Evolutionary conservation across 2,797 vertebrate genomes (phyloP), one percentile per base, ranked within the genome.

Genomic region (Pantherophis alleghaniensis): DNA sequence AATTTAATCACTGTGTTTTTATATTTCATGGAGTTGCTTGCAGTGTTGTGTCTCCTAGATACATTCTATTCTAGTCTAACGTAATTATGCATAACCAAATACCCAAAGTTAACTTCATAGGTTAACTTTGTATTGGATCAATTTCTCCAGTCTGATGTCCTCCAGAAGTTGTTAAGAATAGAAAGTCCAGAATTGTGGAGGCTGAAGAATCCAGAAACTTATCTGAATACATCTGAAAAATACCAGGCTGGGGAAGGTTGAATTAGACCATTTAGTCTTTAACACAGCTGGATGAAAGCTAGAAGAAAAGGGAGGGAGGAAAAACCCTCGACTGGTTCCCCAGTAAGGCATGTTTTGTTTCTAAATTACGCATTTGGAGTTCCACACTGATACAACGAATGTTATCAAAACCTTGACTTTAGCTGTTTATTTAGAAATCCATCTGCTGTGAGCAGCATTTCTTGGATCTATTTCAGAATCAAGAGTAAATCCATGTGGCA

Each of bases 371-470:
- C 66, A 92, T 90, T 83, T 89, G 66, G 93, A 94, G 91, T 95
- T 95, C 89, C 90, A 53, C 61, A 93, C 88, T 94, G 94, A 90
- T 93, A 94, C 66, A 95, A 95, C 42, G 59, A 32, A 96, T 95
- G 66, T 87, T 90, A 96, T 94, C 95, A 95, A 94, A 96, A 97
- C 79, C 94, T 93, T 95, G 90, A 93, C 92, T 96, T 94, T 61
- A 95, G 91, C 95, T 96, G 91, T 95, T 96, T 97, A 95, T 94
- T 96, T 93, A 92, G 93, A 91, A 79, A 91, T 91, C 61, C 91
- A 94, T 95, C 93, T 96, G 92, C 74, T 95, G 53, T 92, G 95
- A 96, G 92, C 93, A 95, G 92, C n/a, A 90, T 91, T 94, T 95
- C 92, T 57, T 86, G 2, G 53, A 96, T 96, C 94, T 91, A 90